phyloP scores from a whole-genome alignment of 2,888 invertebrate genomes.

The Ischnus inquisitorius region DNA sequence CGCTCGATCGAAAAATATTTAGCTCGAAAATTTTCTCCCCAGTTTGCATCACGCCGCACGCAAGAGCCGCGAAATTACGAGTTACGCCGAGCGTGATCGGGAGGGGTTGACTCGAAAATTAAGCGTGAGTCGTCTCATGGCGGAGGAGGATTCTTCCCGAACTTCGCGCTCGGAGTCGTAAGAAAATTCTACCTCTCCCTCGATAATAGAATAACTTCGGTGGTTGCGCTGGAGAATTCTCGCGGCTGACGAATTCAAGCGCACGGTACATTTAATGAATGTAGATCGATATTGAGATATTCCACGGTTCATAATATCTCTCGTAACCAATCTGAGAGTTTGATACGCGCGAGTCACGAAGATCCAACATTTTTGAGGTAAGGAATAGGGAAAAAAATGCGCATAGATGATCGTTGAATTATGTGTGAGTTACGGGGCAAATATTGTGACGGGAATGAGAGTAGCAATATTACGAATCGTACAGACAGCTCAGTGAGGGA shows the following conservation, averaged over 20 bases:
- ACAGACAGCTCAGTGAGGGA: conserved; percentile 45
- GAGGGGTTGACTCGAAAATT: conserved; percentile 27
- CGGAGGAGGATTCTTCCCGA: conserved; percentile 31
- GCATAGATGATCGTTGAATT: conserved; percentile 20
- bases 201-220: conserved; percentile 61
- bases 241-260: not conserved
- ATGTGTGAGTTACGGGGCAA: conserved; percentile 17
- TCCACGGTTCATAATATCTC: not conserved
- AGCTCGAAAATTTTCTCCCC: not conserved
- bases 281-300: not conserved
- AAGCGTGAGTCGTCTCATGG: conserved; percentile 23
- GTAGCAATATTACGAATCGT: conserved; percentile 41
- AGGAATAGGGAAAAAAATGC: not conserved
- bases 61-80: conserved; percentile 26
- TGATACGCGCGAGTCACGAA: not conserved
- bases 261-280: not conserved
- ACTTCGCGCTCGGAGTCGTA: conserved; percentile 12
- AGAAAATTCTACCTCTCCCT: conserved; percentile 28
- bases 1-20: conserved; percentile 19
- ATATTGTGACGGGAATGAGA: conserved; percentile 23
- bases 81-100: conserved; percentile 27
- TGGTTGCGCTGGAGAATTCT: conserved; percentile 26
- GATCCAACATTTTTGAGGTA: not conserved
- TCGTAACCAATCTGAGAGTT: not conserved
- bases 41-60: not conserved